Evolutionary conservation across 92 coral and sea anemone species (phyloP), one percentile per base, ranked within the genome.

Genomic region (Metridium senile): DNA sequence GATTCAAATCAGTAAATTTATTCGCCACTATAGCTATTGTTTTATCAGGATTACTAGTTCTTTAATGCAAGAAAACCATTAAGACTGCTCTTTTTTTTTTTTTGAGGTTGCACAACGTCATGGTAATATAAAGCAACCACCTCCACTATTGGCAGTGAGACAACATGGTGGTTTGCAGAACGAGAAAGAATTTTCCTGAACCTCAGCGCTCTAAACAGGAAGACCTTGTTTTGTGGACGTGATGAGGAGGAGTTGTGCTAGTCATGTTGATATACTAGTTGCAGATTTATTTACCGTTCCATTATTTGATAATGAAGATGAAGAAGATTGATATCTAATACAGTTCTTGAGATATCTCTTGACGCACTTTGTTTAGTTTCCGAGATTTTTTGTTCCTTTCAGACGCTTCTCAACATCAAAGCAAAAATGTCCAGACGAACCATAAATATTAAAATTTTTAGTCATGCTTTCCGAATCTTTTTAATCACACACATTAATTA

Each of bases 1-100:
- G 69, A 27, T 30, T 20, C 20, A n/a, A n/a, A n/a, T n/a, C 49
- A 13, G 13, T 39, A 39, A 63, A 63, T 63, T 63, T 28, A 63
- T 29, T 63, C 43, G 11, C 0, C 16, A 21, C n/a, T 28, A 63
- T 13, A 30, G n/a, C 13, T 21, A 29, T 63, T 63, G 13, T 63
- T 21, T 28, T 28, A 29, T 63, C 69, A 31, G 69, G 69, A 63
- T 63, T 63, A 63, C 69, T 23, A 20, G 45, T n/a, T n/a, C 16
- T 53, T 23, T 53, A 11, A 53, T 20, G 59, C n/a, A n/a, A 53
- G 9, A 53, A 26, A 26, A 20, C 39, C 45, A 63, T 28, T 63
- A 63, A 21, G 69, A 4, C 23, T 10, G 22, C 27, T 13, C 27
- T 20, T 63, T 63, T 39, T 13, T 4, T 20, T 63, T 63, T 39